These are phyloP conservation scores for Charadrius vociferus DNA, from an alignment of 2,113 vertebrate species.

Conservation along the genomic window DNA sequence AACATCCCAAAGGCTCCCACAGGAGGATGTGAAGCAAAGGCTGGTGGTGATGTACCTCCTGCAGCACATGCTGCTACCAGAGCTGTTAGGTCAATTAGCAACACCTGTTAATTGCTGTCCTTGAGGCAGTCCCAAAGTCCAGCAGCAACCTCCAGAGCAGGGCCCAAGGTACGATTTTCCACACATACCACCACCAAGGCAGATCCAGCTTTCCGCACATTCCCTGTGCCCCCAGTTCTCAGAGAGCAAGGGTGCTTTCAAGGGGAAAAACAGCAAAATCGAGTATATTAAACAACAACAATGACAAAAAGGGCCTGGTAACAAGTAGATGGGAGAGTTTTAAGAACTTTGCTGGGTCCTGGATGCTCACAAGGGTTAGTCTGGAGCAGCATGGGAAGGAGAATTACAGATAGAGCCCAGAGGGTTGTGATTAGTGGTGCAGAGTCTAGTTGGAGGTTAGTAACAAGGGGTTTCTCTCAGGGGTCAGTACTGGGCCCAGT, in stretches of 20 bases:
- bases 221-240: too few relatives aligned
- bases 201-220: neutral
- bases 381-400: rapidly evolving
- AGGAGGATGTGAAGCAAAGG: neutral
- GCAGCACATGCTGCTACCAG: rapidly evolving
- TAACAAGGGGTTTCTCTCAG: too few relatives aligned
- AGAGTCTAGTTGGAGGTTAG: too few relatives aligned
- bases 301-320: neutral
- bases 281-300: neutral
- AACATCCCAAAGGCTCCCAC: neutral
- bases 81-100: neutral
- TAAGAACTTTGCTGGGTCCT: neutral
- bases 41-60: neutral
- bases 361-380: neutral
- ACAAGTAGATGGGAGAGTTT: neutral
- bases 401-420: too few relatives aligned
- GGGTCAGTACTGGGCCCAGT: too few relatives aligned
- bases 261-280: neutral
- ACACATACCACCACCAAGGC: neutral
- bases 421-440: too few relatives aligned
- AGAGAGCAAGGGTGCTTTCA: neutral
- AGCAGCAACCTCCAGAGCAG: neutral
- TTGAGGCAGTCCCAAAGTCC: neutral
- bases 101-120: neutral
- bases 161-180: neutral